phyloP scores from a whole-genome alignment of 2,113 vertebrate species.

The Pavo muticus region DNA sequence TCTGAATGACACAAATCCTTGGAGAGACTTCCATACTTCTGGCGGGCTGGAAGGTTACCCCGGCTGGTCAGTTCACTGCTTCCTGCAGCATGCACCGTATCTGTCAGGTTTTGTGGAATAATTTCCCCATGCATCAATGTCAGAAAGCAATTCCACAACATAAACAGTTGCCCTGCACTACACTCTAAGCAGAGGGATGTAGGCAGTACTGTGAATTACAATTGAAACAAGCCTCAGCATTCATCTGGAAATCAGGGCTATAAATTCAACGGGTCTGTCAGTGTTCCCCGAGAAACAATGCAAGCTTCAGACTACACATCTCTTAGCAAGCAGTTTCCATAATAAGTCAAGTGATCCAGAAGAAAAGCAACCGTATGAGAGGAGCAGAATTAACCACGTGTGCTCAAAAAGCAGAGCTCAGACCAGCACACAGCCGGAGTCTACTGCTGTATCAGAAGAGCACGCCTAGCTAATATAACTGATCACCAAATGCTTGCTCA shows the following conservation, averaged over 20 bases:
- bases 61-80: not conserved
- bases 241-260: conserved; percentile 47
- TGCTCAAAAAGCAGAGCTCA: not conserved
- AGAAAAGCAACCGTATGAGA: conserved; percentile 29
- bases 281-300: conserved; percentile 11
- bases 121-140: conserved; percentile 76
- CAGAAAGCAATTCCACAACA: conserved; percentile 70
- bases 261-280: conserved; percentile 44
- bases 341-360: conserved; percentile 37
- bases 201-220: conserved; percentile 48
- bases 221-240: conserved; percentile 44
- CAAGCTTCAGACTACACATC: not conserved
- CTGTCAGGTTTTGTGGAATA: conserved; percentile 54
- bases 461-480: not conserved
- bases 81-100: conserved; percentile 22
- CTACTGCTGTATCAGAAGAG: not conserved
- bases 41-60: conserved; percentile 21
- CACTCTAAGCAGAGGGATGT: conserved; percentile 51
- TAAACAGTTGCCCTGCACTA: conserved; percentile 43
- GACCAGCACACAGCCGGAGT: rapidly evolving
- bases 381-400: conserved; percentile 20
- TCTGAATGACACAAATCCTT: conserved; percentile 60
- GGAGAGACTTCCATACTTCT: conserved; percentile 47
- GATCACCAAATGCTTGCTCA: not conserved
- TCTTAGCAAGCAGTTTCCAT: conserved; percentile 40